These are phyloP conservation scores for Eucera pruinosa DNA, from an alignment of 2,888 invertebrate genomes.

Conservation along the genomic window DNA sequence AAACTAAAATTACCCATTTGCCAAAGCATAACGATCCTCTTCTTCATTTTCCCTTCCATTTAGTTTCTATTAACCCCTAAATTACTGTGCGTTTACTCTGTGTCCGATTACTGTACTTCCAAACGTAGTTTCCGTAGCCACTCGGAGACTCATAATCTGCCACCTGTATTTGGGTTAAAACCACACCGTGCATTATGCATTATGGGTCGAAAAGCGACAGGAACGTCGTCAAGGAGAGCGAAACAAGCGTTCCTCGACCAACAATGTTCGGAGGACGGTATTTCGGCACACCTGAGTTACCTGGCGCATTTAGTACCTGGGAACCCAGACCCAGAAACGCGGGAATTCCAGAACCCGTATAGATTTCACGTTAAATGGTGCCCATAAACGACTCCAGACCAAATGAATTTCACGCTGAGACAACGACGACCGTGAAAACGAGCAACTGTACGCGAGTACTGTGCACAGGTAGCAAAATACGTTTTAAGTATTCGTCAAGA, in stretches of 20 bases:
- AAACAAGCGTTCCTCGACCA: constrained; percentile 58
- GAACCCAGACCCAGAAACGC: constrained; percentile 21
- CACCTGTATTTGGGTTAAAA: constrained; percentile 56
- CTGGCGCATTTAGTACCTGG: constrained; percentile 53
- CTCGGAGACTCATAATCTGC: constrained; percentile 8
- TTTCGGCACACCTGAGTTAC: constrained; percentile 61
- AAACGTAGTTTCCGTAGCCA: constrained; percentile 19
- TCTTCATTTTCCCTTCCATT: not conserved
- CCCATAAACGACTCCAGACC: not conserved
- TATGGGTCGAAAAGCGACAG: constrained; percentile 34
- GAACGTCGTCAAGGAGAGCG: constrained; percentile 28
- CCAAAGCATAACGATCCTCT: not conserved
- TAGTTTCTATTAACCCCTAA: not conserved
- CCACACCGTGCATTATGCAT: constrained; percentile 53
- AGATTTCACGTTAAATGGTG: constrained; percentile 24
- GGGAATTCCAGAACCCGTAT: constrained; percentile 37
- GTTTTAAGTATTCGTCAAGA: not conserved
- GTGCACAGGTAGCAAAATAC: not conserved
- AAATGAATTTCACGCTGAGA: constrained; percentile 25
- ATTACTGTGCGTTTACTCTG: not conserved
- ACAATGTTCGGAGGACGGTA: constrained; percentile 61
- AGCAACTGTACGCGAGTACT: not conserved
- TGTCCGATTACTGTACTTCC: constrained; percentile 9
- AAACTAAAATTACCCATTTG: not conserved
- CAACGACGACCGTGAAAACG: constrained; percentile 26